Evolutionary conservation across 2,113 vertebrate species (phyloP).

Genomic region (Nymphicus hollandicus): DNA sequence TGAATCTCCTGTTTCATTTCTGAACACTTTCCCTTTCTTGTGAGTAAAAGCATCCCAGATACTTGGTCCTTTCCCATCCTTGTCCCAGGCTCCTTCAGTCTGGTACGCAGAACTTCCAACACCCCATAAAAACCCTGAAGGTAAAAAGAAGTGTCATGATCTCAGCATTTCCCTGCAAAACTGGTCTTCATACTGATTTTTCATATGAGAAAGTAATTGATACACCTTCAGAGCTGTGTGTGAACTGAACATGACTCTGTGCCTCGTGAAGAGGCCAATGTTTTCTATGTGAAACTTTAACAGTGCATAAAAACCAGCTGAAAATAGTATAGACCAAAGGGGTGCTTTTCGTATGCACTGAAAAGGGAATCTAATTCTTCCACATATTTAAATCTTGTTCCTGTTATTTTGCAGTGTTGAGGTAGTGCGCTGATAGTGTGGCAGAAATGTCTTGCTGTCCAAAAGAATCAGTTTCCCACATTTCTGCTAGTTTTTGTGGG

Average conservation of each 20-base stretch:
- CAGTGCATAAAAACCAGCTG: neutral
- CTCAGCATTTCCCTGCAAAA: neutral
- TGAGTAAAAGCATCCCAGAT: slow-evolving; percentile 93
- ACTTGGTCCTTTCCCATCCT: slow-evolving; percentile 90
- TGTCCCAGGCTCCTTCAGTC: slow-evolving; percentile 94
- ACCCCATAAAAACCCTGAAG: slow-evolving; percentile 90
- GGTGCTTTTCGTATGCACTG: neutral
- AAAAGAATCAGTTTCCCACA: neutral
- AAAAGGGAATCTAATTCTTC: neutral
- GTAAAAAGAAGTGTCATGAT: neutral
- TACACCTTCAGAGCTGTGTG: neutral
- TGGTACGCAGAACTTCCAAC: slow-evolving; percentile 93
- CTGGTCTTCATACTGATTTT: neutral
- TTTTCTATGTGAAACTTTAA: neutral
- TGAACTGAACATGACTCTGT: neutral
- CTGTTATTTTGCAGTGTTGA: neutral
- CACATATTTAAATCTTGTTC: neutral
- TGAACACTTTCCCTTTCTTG: slow-evolving; percentile 77
- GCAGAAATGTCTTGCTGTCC: neutral
- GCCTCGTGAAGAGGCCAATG: neutral
- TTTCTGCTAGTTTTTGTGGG: neutral
- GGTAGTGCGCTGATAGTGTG: fast-evolving
- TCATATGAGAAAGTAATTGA: neutral
- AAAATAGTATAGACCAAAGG: neutral
- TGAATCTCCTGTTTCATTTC: slow-evolving; percentile 83